Evolutionary conservation across 2,113 vertebrate genomes (phyloP).

Genomic region (Myanophis thanlyinensis): DNA sequence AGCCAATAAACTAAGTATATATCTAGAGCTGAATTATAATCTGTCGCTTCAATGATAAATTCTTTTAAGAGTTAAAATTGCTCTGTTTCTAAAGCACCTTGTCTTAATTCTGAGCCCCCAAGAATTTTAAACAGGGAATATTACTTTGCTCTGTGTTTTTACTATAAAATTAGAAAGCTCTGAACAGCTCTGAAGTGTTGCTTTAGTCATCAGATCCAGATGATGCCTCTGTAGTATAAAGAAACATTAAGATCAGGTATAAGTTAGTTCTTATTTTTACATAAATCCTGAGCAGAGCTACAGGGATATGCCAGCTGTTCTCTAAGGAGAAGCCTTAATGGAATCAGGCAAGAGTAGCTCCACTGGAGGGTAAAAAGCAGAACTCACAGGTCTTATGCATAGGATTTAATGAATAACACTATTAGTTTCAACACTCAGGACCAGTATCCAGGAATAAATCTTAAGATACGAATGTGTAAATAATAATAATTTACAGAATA

Average conservation of each 20-base stretch:
- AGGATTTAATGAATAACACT: not conserved
- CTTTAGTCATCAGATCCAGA: constrained; percentile 20
- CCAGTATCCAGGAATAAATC: not conserved
- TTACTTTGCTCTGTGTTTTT: not conserved
- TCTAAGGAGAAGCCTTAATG: not conserved
- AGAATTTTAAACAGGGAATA: not conserved
- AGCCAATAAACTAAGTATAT: constrained; percentile 15
- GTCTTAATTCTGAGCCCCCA: not conserved
- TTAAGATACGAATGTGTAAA: not conserved
- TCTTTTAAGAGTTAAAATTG: constrained; percentile 4
- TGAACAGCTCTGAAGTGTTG: not conserved
- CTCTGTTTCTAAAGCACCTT: constrained; percentile 13
- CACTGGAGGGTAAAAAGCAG: not conserved
- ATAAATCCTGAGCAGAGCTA: not conserved
- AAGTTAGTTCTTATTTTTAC: constrained; percentile 15
- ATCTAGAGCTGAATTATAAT: constrained; percentile 15
- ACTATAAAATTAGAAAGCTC: constrained; percentile 13
- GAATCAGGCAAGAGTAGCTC: not conserved
- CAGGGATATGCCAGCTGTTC: not conserved
- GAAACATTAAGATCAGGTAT: constrained; percentile 11
- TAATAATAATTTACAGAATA: not conserved
- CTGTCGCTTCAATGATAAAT: constrained; percentile 17
- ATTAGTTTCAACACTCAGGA: not conserved
- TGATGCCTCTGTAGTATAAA: constrained; percentile 1
- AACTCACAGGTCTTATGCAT: not conserved